A percentile compares a stretch with the other conserved stretches of the same genome.
These are phyloP conservation scores for Torymus auratus DNA, from an alignment of 2,888 invertebrate species.

Conservation along the genomic window DNA sequence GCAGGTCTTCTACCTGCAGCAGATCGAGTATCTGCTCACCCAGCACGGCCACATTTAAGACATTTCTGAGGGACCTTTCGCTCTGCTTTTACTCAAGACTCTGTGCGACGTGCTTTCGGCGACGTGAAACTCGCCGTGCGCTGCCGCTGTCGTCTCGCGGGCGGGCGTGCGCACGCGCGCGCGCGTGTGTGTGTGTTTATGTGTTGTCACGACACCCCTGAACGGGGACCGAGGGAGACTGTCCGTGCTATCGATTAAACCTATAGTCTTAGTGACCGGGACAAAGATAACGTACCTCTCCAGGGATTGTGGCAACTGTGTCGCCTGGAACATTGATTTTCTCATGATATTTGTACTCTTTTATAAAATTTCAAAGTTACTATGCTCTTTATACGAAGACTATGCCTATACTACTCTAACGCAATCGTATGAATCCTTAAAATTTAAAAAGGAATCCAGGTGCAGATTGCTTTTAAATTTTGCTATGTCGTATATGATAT, in stretches of 20 bases:
- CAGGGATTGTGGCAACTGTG: background rate
- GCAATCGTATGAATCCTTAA: background rate
- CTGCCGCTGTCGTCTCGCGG: background rate
- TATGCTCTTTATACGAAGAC: background rate
- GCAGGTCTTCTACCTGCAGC: constrained; percentile 72
- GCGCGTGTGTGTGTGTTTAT: background rate
- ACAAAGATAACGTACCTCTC: background rate
- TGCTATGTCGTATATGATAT: background rate
- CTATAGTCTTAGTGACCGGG: constrained; percentile 7
- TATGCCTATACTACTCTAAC: background rate
- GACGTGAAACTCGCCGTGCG: background rate
- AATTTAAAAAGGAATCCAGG: background rate
- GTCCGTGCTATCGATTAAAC: constrained; percentile 31
- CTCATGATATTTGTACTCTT: background rate
- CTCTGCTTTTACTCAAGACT: background rate
- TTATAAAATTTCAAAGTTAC: background rate
- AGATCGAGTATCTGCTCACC: constrained; percentile 72
- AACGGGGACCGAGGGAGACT: constrained; percentile 20
- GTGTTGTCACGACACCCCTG: too few relatives aligned
- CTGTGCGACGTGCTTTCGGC: background rate
- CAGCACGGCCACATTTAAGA: constrained; percentile 72
- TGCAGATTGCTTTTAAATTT: constrained; percentile 19
- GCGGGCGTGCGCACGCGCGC: background rate
- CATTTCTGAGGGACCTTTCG: background rate
- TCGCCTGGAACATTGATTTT: background rate